Percentiles rank a stretch among this genome's conserved stretches.
These are phyloP conservation scores for Mamestra configurata DNA, from an alignment of 1,140 invertebrate genomes.

Conservation along the genomic window DNA sequence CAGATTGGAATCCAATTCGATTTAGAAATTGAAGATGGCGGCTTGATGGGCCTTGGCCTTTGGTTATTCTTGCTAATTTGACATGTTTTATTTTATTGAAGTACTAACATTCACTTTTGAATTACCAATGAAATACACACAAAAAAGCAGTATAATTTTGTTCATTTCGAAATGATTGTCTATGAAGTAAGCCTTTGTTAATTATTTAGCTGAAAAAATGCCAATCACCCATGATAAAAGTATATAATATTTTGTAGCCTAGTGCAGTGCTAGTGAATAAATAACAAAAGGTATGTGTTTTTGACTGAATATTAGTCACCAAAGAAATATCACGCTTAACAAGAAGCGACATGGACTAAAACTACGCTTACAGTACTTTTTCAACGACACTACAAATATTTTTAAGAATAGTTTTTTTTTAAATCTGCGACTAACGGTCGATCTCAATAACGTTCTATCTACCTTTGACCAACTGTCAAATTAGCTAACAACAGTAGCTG, in stretches of 20 bases:
- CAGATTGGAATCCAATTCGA: too few species aligned
- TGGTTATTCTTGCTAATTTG: too few species aligned
- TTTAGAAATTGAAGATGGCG: too few species aligned
- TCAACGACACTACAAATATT: background rate
- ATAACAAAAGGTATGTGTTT: background rate
- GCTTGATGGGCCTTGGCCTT: too few species aligned
- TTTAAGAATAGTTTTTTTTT: background rate
- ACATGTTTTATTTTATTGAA: too few species aligned
- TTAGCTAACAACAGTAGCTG: too few species aligned
- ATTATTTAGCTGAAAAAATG: constrained; percentile 2
- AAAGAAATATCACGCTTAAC: background rate
- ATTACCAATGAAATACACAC: too few species aligned
- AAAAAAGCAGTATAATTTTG: background rate
- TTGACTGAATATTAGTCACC: constrained; percentile 1
- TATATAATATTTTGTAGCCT: background rate
- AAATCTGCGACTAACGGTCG: too few species aligned
- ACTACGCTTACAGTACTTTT: background rate
- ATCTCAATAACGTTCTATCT: too few species aligned
- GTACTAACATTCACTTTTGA: too few species aligned
- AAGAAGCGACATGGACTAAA: background rate
- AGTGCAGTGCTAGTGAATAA: background rate
- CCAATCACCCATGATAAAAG: constrained; percentile 22
- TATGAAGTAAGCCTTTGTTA: too few species aligned
- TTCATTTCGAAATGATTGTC: constrained; percentile 14
- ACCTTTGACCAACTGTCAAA: too few species aligned